phyloP scores from a whole-genome alignment of 2,113 vertebrate species.

The Bucco capensis region DNA sequence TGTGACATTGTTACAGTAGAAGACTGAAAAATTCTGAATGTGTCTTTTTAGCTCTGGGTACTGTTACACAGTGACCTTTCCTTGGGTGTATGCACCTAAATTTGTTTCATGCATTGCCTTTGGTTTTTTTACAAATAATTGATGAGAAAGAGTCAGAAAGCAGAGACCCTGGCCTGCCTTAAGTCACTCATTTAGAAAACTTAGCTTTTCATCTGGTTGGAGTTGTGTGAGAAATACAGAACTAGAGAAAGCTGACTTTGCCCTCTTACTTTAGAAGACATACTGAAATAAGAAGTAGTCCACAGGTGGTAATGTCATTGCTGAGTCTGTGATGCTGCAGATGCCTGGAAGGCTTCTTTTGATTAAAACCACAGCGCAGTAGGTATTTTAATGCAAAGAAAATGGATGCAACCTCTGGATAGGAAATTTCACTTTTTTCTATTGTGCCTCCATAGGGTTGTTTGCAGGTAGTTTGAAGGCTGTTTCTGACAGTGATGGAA shows the following conservation, averaged over 20 bases:
- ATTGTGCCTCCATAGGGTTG: accelerated
- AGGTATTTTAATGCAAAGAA: background rate
- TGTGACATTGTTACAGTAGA: background rate
- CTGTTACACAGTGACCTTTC: too few species aligned
- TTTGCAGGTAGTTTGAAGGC: accelerated
- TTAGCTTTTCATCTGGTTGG: background rate
- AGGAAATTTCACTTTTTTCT: background rate
- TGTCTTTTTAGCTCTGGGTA: background rate
- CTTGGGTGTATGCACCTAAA: background rate
- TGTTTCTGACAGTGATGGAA: background rate
- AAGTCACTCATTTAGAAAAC: background rate
- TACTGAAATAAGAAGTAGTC: background rate
- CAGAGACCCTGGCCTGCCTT: background rate
- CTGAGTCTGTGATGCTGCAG: background rate
- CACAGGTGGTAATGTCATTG: background rate
- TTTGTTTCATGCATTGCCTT: background rate
- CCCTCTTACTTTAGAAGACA: background rate
- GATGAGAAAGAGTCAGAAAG: background rate
- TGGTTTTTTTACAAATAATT: background rate
- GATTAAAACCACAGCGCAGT: background rate
- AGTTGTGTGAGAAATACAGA: background rate
- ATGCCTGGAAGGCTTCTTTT: background rate
- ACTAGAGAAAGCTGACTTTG: background rate
- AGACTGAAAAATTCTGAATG: background rate
- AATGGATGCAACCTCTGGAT: background rate